Conservation (phyloP, 2,113 vertebrate genomes). For the Suncus etruscus region DNA sequence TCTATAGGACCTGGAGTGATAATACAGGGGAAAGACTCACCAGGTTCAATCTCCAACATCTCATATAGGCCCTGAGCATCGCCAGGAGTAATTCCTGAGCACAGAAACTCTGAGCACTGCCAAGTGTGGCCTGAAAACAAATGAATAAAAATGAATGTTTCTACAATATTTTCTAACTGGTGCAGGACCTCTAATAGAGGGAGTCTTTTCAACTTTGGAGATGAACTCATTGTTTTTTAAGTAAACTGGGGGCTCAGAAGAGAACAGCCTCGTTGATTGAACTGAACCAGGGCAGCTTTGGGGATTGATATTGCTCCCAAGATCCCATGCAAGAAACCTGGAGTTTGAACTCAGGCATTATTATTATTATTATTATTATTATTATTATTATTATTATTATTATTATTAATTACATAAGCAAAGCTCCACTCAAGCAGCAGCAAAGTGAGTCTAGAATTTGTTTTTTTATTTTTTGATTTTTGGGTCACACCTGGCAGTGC, state of each 20-base stretch:
- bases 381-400: too few relatives aligned
- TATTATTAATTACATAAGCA: neutral
- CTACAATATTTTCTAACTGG: neutral
- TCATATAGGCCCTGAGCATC: too few relatives aligned
- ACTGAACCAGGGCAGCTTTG: slow-evolving; percentile 35
- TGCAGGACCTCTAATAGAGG: slow-evolving; percentile 45
- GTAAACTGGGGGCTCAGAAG: slow-evolving; percentile 27
- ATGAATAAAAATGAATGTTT: neutral
- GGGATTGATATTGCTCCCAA: slow-evolving; percentile 1
- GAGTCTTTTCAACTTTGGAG: slow-evolving; percentile 55
- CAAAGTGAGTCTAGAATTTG: slow-evolving; percentile 4
- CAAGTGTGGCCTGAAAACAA: too few relatives aligned
- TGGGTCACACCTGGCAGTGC: too few relatives aligned
- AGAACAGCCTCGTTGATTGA: slow-evolving; percentile 10
- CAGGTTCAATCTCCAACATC: too few relatives aligned
- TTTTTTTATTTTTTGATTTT: too few relatives aligned
- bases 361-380: too few relatives aligned
- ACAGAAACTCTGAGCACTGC: too few relatives aligned
- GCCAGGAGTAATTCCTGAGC: too few relatives aligned
- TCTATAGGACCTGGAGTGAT: too few relatives aligned
- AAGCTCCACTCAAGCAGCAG: neutral
- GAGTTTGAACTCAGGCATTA: neutral
- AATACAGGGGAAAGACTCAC: too few relatives aligned
- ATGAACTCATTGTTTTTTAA: slow-evolving; percentile 56
- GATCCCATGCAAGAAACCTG: neutral